phyloP scores from a whole-genome alignment of 2,113 vertebrate genomes.

The Camelus dromedarius region DNA sequence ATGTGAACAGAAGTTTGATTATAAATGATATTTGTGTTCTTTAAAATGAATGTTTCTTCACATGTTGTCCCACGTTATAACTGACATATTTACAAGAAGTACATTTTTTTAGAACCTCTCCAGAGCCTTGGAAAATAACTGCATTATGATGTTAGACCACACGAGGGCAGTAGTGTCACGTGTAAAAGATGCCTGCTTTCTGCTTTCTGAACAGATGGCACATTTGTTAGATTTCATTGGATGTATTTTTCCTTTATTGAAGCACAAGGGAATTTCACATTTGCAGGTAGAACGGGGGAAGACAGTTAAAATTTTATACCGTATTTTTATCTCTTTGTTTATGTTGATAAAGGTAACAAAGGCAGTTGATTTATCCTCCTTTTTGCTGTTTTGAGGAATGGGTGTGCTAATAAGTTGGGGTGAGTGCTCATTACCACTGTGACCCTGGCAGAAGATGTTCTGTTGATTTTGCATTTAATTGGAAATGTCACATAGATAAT shows the following conservation, averaged over 20 bases:
- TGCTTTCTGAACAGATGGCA: slow-evolving; percentile 73
- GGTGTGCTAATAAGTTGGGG: slow-evolving; percentile 63
- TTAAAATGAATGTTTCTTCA: neutral
- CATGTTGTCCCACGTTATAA: neutral
- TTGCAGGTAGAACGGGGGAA: slow-evolving; percentile 76
- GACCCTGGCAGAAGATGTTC: slow-evolving; percentile 51
- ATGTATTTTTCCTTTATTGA: slow-evolving; percentile 80
- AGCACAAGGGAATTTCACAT: slow-evolving; percentile 81
- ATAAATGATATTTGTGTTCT: neutral
- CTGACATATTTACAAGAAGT: rapidly evolving
- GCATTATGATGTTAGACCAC: slow-evolving; percentile 69
- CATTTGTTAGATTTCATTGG: slow-evolving; percentile 83
- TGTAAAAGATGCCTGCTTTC: neutral
- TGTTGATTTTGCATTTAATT: slow-evolving; percentile 76
- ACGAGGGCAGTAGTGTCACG: slow-evolving; percentile 78
- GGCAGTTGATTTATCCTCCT: slow-evolving; percentile 74
- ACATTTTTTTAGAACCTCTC: neutral
- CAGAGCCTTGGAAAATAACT: neutral
- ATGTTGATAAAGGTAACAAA: slow-evolving; percentile 71
- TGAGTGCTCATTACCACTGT: slow-evolving; percentile 26
- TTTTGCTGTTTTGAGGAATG: slow-evolving; percentile 71
- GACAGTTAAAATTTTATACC: slow-evolving; percentile 79
- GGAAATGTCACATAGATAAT: slow-evolving; percentile 74
- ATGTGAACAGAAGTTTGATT: slow-evolving; percentile 42
- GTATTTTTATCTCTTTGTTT: slow-evolving; percentile 84